Evolutionary conservation across 1,140 invertebrate species (phyloP), one percentile per base, ranked within the genome.

Genomic region (Heliconius congener): DNA sequence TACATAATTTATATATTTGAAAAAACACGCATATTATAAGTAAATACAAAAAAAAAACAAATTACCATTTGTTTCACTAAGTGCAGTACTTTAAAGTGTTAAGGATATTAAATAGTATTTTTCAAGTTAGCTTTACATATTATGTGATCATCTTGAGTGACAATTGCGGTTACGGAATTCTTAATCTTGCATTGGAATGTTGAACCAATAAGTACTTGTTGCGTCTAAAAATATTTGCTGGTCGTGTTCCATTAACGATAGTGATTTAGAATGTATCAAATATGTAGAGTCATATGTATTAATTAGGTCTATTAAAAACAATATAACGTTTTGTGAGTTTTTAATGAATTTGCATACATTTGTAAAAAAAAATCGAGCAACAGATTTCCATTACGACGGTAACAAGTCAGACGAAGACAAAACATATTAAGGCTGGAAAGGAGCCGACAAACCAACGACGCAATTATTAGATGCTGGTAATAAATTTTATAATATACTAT

Each of bases 301-400:
- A 30, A 5, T 30, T 11, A 66, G n/a, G 27, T 66, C 1, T 18
- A 27, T 30, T 30, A 37, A 37, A 8, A 37, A 37, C 27, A 19
- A 52, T 19, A 8, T 6, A 19, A 52, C 16, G 4, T 18, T 5
- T 18, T 52, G 1, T 46, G 16, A 46, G 9, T 46, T 13, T 4
- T 46, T 16, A 46, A 46, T 16, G 4, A 37, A 8, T 37, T 16
- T 16, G 42, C 42, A 16, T 46, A 16, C 13, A 46, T 46, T 16
- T 46, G 0, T 23, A 13, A 13, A 46, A 46, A 46, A 46, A 9
- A 46, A 46, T 19, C 19, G 2, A 8, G 42, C 71, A 52, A 78
- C 71, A 81, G 73, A 76, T 80, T 79, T 84, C 37, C 76, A 76
- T 80, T 75, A 80, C 73, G 78, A 76, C 42, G 42, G 42, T 46